Conservation (phyloP, 2,888 invertebrate species). For the Euspilapteryx auroguttella region DNA sequence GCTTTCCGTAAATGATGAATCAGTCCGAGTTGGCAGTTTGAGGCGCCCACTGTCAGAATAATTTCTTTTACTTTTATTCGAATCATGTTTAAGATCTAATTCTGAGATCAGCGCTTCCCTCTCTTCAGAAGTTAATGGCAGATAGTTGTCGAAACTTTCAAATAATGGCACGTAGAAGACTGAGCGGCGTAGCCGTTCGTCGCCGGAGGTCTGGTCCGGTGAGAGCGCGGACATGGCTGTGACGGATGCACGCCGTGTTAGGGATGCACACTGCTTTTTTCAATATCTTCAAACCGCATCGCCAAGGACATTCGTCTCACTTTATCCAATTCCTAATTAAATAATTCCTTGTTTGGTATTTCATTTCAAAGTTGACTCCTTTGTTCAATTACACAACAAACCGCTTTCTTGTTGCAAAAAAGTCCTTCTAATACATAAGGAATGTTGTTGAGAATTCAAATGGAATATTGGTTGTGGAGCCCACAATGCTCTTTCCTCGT, state of each 20-base stretch:
- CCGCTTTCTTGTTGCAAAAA: too few relatives aligned
- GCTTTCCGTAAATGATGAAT: constrained; percentile 46
- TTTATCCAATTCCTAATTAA: constrained; percentile 21
- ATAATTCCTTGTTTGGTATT: constrained; percentile 19
- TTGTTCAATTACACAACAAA: constrained; percentile 16
- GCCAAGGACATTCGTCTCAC: constrained; percentile 35
- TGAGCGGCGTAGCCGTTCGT: constrained; percentile 66
- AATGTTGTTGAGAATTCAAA: constrained; percentile 10
- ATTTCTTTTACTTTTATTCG: constrained; percentile 28
- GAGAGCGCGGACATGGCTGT: background rate
- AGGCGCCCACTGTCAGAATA: constrained; percentile 24
- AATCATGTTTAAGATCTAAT: constrained; percentile 18
- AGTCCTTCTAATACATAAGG: too few relatives aligned
- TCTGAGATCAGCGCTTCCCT: constrained; percentile 45
- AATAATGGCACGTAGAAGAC: constrained; percentile 76
- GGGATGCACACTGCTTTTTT: constrained; percentile 20
- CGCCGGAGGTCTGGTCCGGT: constrained; percentile 27
- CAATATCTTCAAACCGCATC: constrained; percentile 27
- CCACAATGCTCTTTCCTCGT: too few relatives aligned
- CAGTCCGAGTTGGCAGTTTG: constrained; percentile 26
- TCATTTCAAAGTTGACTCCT: constrained; percentile 27
- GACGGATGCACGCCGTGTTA: constrained; percentile 43
- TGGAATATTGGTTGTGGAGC: constrained; percentile 20
- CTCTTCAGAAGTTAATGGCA: constrained; percentile 52
- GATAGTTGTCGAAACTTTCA: constrained; percentile 61